Evolutionary conservation across 2,113 vertebrate species (phyloP).

Genomic region (Prionailurus viverrinus): DNA sequence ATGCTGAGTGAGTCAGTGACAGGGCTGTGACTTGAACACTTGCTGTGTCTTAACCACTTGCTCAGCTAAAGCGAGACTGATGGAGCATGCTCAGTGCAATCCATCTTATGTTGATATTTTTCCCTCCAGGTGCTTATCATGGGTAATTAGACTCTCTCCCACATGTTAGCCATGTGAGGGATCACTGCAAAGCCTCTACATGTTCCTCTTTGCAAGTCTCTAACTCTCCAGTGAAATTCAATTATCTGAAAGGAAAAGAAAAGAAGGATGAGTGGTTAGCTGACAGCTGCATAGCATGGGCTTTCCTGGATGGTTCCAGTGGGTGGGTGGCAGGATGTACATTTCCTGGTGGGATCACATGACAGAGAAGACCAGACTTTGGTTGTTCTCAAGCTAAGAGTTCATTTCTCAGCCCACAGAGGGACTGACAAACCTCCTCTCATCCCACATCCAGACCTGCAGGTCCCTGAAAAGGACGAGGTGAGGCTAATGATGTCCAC

Average conservation of each 20-base stretch:
- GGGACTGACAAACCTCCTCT: not conserved
- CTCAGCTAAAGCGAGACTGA: not conserved
- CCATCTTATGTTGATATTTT: not conserved
- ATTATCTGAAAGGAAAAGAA: not conserved
- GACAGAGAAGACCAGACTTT: not conserved
- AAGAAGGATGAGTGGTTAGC: not conserved
- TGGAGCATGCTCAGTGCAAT: not conserved
- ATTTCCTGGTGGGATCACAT: not conserved
- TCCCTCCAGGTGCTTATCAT: not conserved
- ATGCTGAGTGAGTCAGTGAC: rapidly evolving
- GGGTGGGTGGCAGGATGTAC: no score
- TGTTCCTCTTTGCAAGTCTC: not conserved
- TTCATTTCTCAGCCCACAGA: not conserved
- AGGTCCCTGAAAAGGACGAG: not conserved
- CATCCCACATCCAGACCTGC: not conserved
- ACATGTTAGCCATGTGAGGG: not conserved
- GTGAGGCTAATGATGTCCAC: not conserved
- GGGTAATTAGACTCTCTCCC: not conserved
- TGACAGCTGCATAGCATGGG: not conserved
- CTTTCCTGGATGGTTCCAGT: not conserved
- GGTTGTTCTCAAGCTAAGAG: not conserved
- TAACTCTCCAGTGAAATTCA: not conserved
- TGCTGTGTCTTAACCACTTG: not conserved
- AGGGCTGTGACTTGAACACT: not conserved
- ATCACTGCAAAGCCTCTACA: not conserved